phyloP scores from a whole-genome alignment of 2,113 vertebrate species.

The Nycticebus coucang region DNA sequence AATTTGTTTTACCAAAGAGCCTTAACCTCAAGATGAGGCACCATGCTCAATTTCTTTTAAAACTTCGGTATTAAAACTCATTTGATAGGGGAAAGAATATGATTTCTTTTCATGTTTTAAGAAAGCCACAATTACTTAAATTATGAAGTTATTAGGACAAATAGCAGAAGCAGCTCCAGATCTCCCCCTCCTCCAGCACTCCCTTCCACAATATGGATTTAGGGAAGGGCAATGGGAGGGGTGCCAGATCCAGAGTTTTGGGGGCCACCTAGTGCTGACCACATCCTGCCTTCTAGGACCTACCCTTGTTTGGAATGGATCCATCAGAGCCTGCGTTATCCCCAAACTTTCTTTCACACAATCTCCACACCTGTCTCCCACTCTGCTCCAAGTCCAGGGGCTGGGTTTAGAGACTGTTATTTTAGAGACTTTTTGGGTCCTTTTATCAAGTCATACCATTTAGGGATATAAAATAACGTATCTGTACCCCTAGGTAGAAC shows the following conservation, averaged over 20 bases:
- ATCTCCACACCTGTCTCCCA: not conserved
- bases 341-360: not conserved
- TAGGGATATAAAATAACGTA: not conserved
- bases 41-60: not conserved
- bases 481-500: not conserved
- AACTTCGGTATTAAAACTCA: not conserved
- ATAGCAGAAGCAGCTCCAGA: not conserved
- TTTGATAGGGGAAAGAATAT: not conserved
- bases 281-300: not conserved
- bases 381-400: not conserved
- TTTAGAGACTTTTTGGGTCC: not conserved
- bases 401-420: not conserved
- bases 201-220: not conserved
- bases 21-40: not conserved
- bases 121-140: conserved; percentile 14
- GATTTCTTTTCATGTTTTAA: not conserved
- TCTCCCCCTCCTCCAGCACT: fast-evolving
- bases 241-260: not conserved
- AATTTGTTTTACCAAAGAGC: not conserved
- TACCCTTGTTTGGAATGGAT: not conserved
- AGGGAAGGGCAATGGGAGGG: not conserved
- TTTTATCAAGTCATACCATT: not conserved
- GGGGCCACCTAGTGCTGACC: too few species aligned
- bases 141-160: not conserved
- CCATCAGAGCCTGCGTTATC: not conserved